Evolutionary conservation across 2,888 invertebrate genomes (phyloP), one percentile per base, ranked within the genome.

Genomic region (Syrista parreyssii): DNA sequence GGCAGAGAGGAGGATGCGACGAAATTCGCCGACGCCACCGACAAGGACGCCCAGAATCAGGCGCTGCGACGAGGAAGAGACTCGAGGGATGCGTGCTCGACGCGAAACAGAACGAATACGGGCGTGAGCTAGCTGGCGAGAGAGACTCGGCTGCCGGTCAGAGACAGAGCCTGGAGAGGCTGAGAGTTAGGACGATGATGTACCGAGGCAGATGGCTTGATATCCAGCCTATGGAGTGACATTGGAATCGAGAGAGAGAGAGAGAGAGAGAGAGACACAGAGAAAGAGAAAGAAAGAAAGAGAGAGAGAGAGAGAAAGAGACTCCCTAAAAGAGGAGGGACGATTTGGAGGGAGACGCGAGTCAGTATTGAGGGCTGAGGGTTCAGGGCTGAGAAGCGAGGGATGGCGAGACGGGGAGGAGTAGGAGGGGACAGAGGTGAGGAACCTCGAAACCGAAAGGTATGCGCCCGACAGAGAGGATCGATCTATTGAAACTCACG

Each of bases 1-100:
- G 83, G 77, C 79, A 76, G 83, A 76, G 83, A 77, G 83, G 84
- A 83, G 84, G 85, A 85, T 84, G 86, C 84, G 85, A 86, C 86
- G 89, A 90, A 90, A 89, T 90, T 90, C 88, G 88, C 89, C 87
- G 88, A 86, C 86, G 88, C 85, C 87, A 87, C 84, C 84, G 86
- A 89, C 88, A 85, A 88, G 88, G 88, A 87, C 82, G 83, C 84
- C 23, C 31, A 3, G 71, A 71, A 33, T 71, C 31, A n/a, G 31
- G 71, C 32, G 32, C 23, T 55, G 55, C 55, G 55, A 55, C 71
- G 71, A 71, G 71, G 31, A 71, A 71, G 71, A 71, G 71, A 33
- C 71, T 86, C 86, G 85, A 85, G 87, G 84, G 85, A 86, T 84
- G 82, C 83, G 84, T 84, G 81, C 82, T 82, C 84, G 81, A 72